Base-by-base conservation (phyloP, 2,113 vertebrate species). In the Neomonachus schauinslandi region DNA sequence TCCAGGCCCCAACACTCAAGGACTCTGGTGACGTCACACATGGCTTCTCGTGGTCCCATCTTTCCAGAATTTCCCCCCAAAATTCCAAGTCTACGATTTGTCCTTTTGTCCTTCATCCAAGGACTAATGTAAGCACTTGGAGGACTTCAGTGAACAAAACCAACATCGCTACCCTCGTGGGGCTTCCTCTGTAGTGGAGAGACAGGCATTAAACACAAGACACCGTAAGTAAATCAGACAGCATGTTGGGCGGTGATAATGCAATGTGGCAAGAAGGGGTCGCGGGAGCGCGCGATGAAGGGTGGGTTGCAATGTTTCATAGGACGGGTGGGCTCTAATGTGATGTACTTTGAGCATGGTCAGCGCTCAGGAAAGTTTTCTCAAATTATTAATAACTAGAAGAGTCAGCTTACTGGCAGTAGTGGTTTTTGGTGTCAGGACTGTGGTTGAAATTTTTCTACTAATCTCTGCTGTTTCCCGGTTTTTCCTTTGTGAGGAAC, bases 171-270 rank as follows among this genome's bases (percentile, higher is more conserved):
- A 2, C 36, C 88, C 19, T n/a, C 10, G 0, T 2, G 65, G 46
- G 33, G 4, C 33, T 94, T 80, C 6, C 2, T 0, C 33, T 36
- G 33, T 36, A 49, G 31, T 53, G 61, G 53, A 71, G 42, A 83
- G 18, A 65, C 79, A 49, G 33, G 39, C 36, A 67, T 9, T 24
- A 61, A 53, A 21, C 46, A 74, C 36, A 51, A 42, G 46, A 26
- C 26, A 28, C 10, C 0, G 7, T 19, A 63, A 18, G 24, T 42
- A 49, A 12, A 42, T 15, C 16, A 55, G 1, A 6, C 0, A 1
- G 10, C 10, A 2, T 16, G 19, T 63, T 31, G 13, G 53, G 0
- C 72, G 22, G 31, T 33, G 57, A 26, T 24, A 49, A 36, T 7
- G 12, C 13, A 0, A 7, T 16, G 14, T 2, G 36, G n/a, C 12